A percentile compares a stretch with the other conserved stretches of the same genome.
These are phyloP conservation scores for Odontocerum albicorne DNA, from an alignment of 2,888 invertebrate species.

Conservation along the genomic window DNA sequence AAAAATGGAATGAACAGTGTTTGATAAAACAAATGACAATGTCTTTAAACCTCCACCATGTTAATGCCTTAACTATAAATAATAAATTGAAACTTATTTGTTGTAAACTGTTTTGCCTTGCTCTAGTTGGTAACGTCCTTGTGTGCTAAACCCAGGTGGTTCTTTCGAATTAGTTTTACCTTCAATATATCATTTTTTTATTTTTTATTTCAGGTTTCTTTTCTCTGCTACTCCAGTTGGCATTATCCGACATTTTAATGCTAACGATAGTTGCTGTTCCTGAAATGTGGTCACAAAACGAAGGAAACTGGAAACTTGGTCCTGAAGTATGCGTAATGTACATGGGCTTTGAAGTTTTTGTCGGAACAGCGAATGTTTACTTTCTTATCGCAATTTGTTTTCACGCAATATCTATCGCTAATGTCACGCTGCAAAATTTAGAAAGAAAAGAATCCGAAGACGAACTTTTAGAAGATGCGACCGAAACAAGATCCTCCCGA, in stretches of 20 bases:
- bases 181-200: neutral
- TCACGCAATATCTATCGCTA: conserved; percentile 59
- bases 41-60: no score
- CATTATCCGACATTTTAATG: conserved; percentile 53
- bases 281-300: conserved; percentile 57
- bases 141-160: no score
- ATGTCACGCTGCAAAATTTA: conserved; percentile 40
- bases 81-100: no score
- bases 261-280: conserved; percentile 51
- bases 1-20: no score
- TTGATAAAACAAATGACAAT: no score
- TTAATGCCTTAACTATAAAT: no score
- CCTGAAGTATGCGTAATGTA: conserved; percentile 54
- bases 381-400: conserved; percentile 59
- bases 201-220: conserved; percentile 53
- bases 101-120: no score
- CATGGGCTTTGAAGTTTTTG: conserved; percentile 58
- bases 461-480: conserved; percentile 45
- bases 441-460: conserved; percentile 46
- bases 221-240: conserved; percentile 57
- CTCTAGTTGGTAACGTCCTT: no score
- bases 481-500: conserved; percentile 52
- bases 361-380: conserved; percentile 59
- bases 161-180: no score
- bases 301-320: conserved; percentile 56